Base-by-base conservation (phyloP, 2,797 vertebrate species). In the Macroramphosus scolopax region DNA sequence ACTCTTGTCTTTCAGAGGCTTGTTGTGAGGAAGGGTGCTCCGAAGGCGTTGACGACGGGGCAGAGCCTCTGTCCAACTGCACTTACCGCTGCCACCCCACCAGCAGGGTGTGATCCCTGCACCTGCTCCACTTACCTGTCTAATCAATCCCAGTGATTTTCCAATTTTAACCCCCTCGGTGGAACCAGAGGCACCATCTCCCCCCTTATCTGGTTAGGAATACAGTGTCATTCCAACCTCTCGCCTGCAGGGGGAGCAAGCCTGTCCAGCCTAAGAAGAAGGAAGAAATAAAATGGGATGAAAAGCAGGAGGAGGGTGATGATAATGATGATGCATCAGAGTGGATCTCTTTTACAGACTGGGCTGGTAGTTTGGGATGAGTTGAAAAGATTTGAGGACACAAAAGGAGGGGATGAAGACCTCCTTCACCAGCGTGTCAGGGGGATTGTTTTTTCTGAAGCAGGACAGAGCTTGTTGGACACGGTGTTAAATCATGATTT, bases 21-120 rank as follows among this genome's bases (percentile, higher is more conserved):
- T 75, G 72, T 5, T 72, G 87, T 18, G 92, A 91, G 35, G 90
- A 82, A 12, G 89, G 88, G 29, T 87, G 87, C 65, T 81, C 86
- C 31, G 83, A 86, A 72, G 81, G 54, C 13, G 75, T 75, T 0
- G 81, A 86, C 0, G 68, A 78, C 0, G 80, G 58, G 7, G 52
- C 72, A 0, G 84, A 86, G 41, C 31, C 74, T 15, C 64, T 89
- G 57, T 65, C 87, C 57, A 88, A 82, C 86, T 86, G 82, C 83
- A 67, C 78, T 45, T 90, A 86, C 81, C 87, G 56, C 50, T 86
- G 88, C 77, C 90, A 90, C 50, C 80, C 89, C 1, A 77, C 88
- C 59, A 90, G 88, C 76, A 87, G 85, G 72, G 91, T 91, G 83
- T 93, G 87, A 91, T 54, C 39, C 29, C 54, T 24, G 63, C 62